Evolutionary conservation across 2,888 invertebrate species (phyloP), one percentile per base, ranked within the genome.

Genomic region (Ennomos quercinarius): DNA sequence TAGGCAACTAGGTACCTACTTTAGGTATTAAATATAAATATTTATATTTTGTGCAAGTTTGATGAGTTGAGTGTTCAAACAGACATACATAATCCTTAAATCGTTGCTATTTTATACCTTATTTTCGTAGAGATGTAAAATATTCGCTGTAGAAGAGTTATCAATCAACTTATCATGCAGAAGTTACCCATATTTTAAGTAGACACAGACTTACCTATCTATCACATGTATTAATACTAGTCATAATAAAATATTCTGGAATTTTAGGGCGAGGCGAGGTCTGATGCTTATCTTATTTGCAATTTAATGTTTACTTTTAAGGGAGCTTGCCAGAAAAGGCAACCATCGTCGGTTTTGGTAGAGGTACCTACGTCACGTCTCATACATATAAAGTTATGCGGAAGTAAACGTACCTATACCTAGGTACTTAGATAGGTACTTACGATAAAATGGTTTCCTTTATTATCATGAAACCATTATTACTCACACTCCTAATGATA

Each of bases 381-480:
- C 59, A 64, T 53, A 39, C 59, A 64, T 53, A 39, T 54, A 61
- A 47, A 55, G 68, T 50, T 51, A 68, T 63, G 64, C 68, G 66
- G 68, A 66, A 63, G 61, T 57, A 49, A 34, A 48, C 12, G 2
- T 11, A 55, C 9, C n/a, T 47, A n/a, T n/a, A n/a, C n/a, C n/a
- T n/a, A 55, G 17, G 34, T 35, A 48, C 49, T 17, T 17, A 17
- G 9, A 36, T 17, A 34, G 34, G 34, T 51, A 42, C 27, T 17
- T 43, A 53, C 53, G 13, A 44, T 61, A 51, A 43, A 56, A 61
- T 51, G 9, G 51, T 55, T 61, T 61, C 60, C 55, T 56, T 47
- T 47, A 47, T 55, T 36, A 51, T 59, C 45, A 55, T 50, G 41
- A 45, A 61, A 61, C 55, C 60, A 61, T 56, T 55, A 61, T 56